Base-by-base conservation (phyloP, 1,140 invertebrate species). In the Ceratina australensis region DNA sequence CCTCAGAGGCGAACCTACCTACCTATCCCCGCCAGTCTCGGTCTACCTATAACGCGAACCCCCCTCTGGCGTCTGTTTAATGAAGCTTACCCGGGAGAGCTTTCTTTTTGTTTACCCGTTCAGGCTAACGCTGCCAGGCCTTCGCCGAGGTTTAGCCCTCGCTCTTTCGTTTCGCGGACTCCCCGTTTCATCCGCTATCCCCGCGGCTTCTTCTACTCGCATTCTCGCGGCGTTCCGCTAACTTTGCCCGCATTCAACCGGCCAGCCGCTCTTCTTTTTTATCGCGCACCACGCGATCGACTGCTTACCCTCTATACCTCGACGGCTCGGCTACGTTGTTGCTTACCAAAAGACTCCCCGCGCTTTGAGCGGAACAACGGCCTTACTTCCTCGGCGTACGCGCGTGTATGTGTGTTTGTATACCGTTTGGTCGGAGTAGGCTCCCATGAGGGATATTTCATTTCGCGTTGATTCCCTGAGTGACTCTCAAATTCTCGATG, bases 41-140 rank as follows among this genome's bases (percentile, higher is more conserved):
- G 60, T 60, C 74, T 57, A 60, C 79, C 82, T 81, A 61, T 80
- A 82, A 72, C 80, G 52, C 84, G 50, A 71, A 65, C 83, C 86
- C 83, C 59, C 71, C 77, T 75, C 82, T 78, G 85, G 86, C 86
- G 84, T 86, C 84, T 83, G 88, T 86, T 90, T 91, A 91, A 91
- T 90, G 89, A 91, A 91, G 89, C 89, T 89, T 88, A 87, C 87
- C 84, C 84, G 80, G 78, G 86, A 88, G 86, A 83, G 77, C 68
- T 79, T 85, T 87, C 81, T 85, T 89, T 88, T 84, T 88, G 78
- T 86, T 89, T 83, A 67, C 76, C 56, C 72, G 47, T 78, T 71
- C 56, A 59, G 26, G 42, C 56, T 81, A 69, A 71, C 52, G 50
- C 47, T n/a, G n/a, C n/a, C n/a, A n/a, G n/a, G n/a, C n/a, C n/a